A percentile compares a stretch with the other conserved stretches of the same genome.
phyloP scores from a whole-genome alignment of 1,140 invertebrate genomes.

The Diploscapter pachys region DNA sequence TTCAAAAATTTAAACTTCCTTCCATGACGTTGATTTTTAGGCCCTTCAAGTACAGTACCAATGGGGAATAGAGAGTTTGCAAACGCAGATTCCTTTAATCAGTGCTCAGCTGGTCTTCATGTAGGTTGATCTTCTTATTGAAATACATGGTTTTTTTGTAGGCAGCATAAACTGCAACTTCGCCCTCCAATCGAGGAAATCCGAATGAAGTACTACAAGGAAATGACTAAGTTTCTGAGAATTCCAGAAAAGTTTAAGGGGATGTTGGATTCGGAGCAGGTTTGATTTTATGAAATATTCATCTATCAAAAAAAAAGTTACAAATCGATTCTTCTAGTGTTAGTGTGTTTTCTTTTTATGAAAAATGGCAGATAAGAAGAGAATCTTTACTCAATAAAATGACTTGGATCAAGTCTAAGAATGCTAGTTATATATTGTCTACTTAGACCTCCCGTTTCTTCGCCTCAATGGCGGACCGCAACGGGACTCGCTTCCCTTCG shows the following conservation, averaged over 20 bases:
- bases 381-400: too few species aligned
- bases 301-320: neutral
- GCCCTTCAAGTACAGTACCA: slow-evolving; percentile 84
- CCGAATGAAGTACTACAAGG: slow-evolving; percentile 79
- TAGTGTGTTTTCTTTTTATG: too few species aligned
- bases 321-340: too few species aligned
- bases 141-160: slow-evolving; percentile 37
- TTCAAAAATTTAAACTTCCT: neutral
- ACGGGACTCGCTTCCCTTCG: slow-evolving; percentile 2
- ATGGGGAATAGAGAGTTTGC: slow-evolving; percentile 74
- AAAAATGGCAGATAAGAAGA: too few species aligned
- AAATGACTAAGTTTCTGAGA: slow-evolving; percentile 80
- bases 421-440: too few species aligned
- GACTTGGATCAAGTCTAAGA: too few species aligned
- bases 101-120: slow-evolving; percentile 77
- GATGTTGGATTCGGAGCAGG: slow-evolving; percentile 66
- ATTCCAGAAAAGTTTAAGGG: slow-evolving; percentile 83
- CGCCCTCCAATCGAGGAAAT: slow-evolving; percentile 83
- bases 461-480: neutral
- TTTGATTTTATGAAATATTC: slow-evolving; percentile 35
- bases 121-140: slow-evolving; percentile 58
- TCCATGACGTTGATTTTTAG: neutral
- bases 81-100: slow-evolving; percentile 78
- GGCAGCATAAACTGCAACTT: slow-evolving; percentile 69
- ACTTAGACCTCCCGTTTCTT: slow-evolving; percentile 11